Evolutionary conservation across 1,140 invertebrate genomes (phyloP).

Genomic region (Araneus ventricosus): DNA sequence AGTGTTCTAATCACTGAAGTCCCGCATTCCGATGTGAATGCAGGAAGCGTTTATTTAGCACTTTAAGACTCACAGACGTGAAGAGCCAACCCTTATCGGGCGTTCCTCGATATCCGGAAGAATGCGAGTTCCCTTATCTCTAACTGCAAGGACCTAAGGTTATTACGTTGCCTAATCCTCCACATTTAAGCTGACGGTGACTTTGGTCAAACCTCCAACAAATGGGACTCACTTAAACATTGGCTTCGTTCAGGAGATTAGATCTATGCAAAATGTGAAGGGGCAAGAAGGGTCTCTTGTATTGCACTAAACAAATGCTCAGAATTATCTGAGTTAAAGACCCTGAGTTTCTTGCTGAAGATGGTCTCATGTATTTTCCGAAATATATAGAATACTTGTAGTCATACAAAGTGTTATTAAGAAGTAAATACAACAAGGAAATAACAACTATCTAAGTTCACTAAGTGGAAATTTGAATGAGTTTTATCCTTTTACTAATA

Average conservation of each 20-base stretch:
- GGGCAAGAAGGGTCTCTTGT: no score
- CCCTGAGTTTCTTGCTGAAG: no score
- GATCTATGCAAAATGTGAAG: neutral
- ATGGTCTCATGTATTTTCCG: no score
- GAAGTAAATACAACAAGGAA: no score
- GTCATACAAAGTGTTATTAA: no score
- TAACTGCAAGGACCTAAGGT: neutral
- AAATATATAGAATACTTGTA: no score
- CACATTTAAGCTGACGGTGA: neutral
- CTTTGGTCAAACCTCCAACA: neutral
- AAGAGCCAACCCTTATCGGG: conserved; percentile 11
- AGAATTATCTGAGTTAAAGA: neutral
- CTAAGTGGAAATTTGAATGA: no score
- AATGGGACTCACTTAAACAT: neutral
- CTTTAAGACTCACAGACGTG: neutral
- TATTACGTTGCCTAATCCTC: neutral
- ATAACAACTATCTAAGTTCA: no score
- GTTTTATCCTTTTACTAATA: no score
- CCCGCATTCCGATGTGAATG: neutral
- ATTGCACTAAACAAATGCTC: neutral
- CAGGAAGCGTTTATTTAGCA: neutral
- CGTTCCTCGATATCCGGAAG: neutral
- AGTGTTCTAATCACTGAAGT: neutral
- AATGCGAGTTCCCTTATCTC: conserved; percentile 2
- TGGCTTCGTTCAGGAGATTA: neutral